phyloP scores from a whole-genome alignment of 2,797 vertebrate genomes.

The Cyclopterus lumpus region DNA sequence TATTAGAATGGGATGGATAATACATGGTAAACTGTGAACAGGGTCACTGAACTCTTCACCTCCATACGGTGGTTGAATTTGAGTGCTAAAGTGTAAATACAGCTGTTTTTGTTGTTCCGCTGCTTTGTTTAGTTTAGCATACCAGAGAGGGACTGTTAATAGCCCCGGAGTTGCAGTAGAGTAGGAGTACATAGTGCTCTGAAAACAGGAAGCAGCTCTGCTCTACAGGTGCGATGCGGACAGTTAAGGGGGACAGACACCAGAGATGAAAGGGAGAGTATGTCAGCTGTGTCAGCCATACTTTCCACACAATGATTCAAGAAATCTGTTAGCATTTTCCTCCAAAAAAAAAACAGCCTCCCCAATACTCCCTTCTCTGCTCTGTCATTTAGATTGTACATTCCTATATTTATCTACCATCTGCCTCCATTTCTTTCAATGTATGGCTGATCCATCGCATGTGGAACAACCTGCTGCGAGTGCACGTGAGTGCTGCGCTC shows the following conservation, averaged over 20 bases:
- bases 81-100: slow-evolving; percentile 40
- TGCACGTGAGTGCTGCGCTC: background rate
- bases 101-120: slow-evolving; percentile 64
- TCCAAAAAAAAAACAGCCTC: slow-evolving; percentile 66
- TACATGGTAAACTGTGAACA: slow-evolving; percentile 19
- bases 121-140: slow-evolving; percentile 53
- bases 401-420: slow-evolving; percentile 79
- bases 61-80: slow-evolving; percentile 25
- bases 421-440: slow-evolving; percentile 50
- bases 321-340: slow-evolving; percentile 79
- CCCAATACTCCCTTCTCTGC: slow-evolving; percentile 63
- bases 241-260: slow-evolving; percentile 6
- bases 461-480: slow-evolving; percentile 58
- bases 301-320: slow-evolving; percentile 66
- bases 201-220: slow-evolving; percentile 66
- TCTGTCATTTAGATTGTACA: slow-evolving; percentile 78
- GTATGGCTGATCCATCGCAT: slow-evolving; percentile 56
- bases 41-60: slow-evolving; percentile 62
- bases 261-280: slow-evolving; percentile 59
- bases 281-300: slow-evolving; percentile 32
- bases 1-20: slow-evolving; percentile 13
- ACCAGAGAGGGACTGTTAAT: slow-evolving; percentile 54
- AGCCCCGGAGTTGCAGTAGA: slow-evolving; percentile 23
- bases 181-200: background rate
- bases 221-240: slow-evolving; percentile 63